A percentile compares a stretch with the other conserved stretches of the same genome.
These are phyloP conservation scores for Trissoscelio sp. DNA, from an alignment of 2,888 invertebrate species.

Conservation along the genomic window DNA sequence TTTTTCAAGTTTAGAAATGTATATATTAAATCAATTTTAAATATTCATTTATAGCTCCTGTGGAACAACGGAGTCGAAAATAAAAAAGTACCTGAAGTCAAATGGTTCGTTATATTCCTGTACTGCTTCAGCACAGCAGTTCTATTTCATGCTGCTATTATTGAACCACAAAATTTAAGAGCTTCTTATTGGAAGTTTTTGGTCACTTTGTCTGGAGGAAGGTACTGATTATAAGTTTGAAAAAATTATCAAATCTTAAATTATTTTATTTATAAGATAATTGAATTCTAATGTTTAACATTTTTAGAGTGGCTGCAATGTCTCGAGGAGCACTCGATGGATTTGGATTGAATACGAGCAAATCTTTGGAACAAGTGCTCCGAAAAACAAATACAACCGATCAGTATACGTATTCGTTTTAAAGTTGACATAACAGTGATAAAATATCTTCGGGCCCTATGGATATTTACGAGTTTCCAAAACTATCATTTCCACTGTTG, in stretches of 20 bases:
- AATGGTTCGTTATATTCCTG: conserved; percentile 88
- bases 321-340: conserved; percentile 85
- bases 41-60: conserved; percentile 85
- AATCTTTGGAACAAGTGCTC: conserved; percentile 83
- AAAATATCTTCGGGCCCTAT: not conserved
- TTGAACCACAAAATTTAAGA: conserved; percentile 91
- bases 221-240: conserved; percentile 83
- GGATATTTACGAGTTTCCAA: not conserved
- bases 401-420: conserved; percentile 79
- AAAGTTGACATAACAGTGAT: conserved; percentile 41
- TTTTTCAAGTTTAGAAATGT: conserved; percentile 82
- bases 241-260: conserved; percentile 1
- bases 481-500: no score
- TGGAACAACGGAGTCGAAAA: conserved; percentile 89
- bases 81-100: conserved; percentile 87
- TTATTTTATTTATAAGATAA: no score
- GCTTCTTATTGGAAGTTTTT: conserved; percentile 94
- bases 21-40: not conserved
- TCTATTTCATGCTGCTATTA: conserved; percentile 90
- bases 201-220: conserved; percentile 89
- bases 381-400: conserved; percentile 83
- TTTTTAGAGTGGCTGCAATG: conserved; percentile 57
- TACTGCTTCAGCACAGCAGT: conserved; percentile 91
- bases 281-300: no score
- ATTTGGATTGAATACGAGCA: conserved; percentile 86